Evolutionary conservation across 1,140 invertebrate genomes (phyloP), one percentile per base, ranked within the genome.

Genomic region (Cardiocondyla obscurior): DNA sequence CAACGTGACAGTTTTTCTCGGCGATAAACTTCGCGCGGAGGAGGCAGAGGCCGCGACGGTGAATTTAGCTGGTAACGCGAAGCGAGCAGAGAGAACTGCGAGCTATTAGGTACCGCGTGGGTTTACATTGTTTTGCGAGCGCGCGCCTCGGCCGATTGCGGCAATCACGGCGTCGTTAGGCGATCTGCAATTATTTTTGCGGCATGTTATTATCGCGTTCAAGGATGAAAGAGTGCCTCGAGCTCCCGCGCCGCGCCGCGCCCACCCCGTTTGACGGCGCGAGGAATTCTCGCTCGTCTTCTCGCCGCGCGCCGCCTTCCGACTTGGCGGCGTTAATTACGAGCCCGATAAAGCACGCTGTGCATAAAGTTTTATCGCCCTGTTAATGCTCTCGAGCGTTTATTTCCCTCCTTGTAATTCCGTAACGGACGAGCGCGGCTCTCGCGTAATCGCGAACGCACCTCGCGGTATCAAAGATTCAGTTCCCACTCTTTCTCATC

Each of bases 81-180:
- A 46, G 74, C 36, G 60, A 33, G 19, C 12, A 46, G 74, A 46
- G 74, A 79, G 67, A 49, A 79, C 53, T 67, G 74, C 62, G 74
- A 79, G 74, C 46, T 67, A 67, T 79, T 79, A 79, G 36, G 7
- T n/a, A 69, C 22, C 42, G 33, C 73, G 39, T 33, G 39, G 42
- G 39, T 65, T 55, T 77, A 67, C 60, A 77, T 77, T 83, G 81
- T 83, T 72, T 65, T 49, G 39, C 76, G 70, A 46, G 57, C 49
- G 49, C 49, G 30, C 57, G 42, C 10, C 73, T 39, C 51, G 62
- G 8, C 33, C 57, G 51, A 62, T 58, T 28, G 49, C 19, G 33
- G 81, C 82, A 70, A 70, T 81, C 62, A 62, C 46, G 82, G 16
- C 36, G 44, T 81, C 82, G 46, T 84, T 84, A 81, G 62, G 51